Base-by-base conservation (phyloP, 1,140 invertebrate species). In the Pseudomyrmex cubaensis region DNA sequence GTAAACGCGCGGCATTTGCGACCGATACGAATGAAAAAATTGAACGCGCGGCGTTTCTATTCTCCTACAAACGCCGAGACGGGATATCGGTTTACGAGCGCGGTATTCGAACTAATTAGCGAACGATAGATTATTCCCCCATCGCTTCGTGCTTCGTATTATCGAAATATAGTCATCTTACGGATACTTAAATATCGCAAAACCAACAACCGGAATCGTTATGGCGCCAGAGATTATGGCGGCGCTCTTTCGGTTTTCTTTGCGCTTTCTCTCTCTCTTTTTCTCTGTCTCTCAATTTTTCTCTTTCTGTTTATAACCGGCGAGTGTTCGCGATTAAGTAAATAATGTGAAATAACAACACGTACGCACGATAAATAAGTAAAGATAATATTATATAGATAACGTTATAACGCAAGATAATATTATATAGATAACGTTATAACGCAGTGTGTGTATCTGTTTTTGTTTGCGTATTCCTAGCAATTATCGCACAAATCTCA, bases 1-100 rank as follows among this genome's bases (percentile, higher is more conserved):
- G 35, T 72, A 15, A 4, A 4, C 15, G 35, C 70, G 3, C 57
- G 48, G 82, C 77, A 78, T 87, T 76, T 85, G 84, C 84, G 57
- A 5, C 25, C n/a, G 46, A n/a, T 76, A 73, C 82, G 74, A 80
- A 87, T 80, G 77, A 72, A 82, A 76, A 88, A 74, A 72, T 85
- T 22, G 22, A 10, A 17, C 57, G 57, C 35, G 35, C 35, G 57
- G 67, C 10, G 22, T 35, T 46, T 35, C 20, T 84, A 35, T 63
- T n/a, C 59, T 80, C 8, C 13, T 48, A 15, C 17, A 20, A 48
- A 48, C 52, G 44, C 44, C 20, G 20, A 20, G n/a, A 12, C 56
- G 35, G 44, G 13, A 20, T 48, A 35, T 35, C 35, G 67, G 10
- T 17, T n/a, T 62, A 15, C 50, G 15, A 67, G 48, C 63, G 64